These are phyloP conservation scores for Microchrysa polita DNA, from an alignment of 2,888 invertebrate species.

Conservation along the genomic window DNA sequence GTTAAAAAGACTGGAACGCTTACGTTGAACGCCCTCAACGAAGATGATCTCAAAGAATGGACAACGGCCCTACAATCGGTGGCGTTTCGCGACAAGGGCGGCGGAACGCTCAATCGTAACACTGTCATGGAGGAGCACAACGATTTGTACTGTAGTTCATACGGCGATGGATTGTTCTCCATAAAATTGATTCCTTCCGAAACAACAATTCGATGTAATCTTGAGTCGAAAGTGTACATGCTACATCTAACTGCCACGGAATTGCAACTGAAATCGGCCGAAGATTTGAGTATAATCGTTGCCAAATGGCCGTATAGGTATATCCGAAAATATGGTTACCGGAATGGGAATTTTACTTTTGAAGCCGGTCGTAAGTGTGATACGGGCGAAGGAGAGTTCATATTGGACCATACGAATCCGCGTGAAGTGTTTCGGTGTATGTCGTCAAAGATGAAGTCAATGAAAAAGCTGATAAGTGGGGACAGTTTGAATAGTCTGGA, in stretches of 20 bases:
- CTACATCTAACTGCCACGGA: conserved; percentile 79
- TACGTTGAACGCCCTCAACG: conserved; percentile 69
- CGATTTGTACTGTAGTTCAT: conserved; percentile 85
- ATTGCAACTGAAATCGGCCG: conserved; percentile 74
- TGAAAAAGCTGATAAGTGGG: conserved; percentile 83
- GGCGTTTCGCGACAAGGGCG: conserved; percentile 77
- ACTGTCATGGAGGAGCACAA: conserved; percentile 83
- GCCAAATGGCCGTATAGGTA: conserved; percentile 87
- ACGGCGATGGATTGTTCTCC: conserved; percentile 80
- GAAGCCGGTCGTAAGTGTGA: conserved; percentile 89
- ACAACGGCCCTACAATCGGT: conserved; percentile 81
- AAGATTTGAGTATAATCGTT: conserved; percentile 69
- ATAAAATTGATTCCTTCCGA: conserved; percentile 82
- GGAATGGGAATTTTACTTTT: conserved; percentile 86
- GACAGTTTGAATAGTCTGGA: conserved; percentile 73
- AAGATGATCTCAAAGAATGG: conserved; percentile 80
- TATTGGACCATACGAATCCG: conserved; percentile 81
- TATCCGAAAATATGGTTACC: conserved; percentile 85
- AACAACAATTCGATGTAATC: conserved; percentile 79
- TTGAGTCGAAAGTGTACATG: conserved; percentile 77
- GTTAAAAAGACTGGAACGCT: conserved; percentile 79
- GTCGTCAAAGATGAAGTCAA: conserved; percentile 84
- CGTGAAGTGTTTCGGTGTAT: conserved; percentile 85
- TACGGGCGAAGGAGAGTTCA: conserved; percentile 85
- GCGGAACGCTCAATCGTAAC: conserved; percentile 58